phyloP scores from a whole-genome alignment of 2,888 invertebrate species.

The Deilephila elpenor region DNA sequence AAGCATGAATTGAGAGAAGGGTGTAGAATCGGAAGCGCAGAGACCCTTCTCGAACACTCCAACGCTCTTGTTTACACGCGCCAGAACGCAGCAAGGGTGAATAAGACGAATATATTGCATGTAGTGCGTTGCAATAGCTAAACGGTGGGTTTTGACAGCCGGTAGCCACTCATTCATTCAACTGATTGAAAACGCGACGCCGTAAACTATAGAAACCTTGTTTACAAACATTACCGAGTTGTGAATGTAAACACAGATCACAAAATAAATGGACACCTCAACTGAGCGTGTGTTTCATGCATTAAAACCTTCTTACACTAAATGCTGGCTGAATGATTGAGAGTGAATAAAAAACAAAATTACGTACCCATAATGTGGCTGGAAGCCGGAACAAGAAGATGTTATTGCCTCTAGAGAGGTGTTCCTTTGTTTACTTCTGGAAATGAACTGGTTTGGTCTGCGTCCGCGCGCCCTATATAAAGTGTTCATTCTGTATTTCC shows the following conservation, averaged over 20 bases:
- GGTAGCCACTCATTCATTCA: slow-evolving; percentile 3
- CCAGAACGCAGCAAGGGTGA: neutral
- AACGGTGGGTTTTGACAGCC: neutral
- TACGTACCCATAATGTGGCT: slow-evolving; percentile 74
- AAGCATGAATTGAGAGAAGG: neutral
- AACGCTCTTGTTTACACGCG: slow-evolving; percentile 14
- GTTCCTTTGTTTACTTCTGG: slow-evolving; percentile 70
- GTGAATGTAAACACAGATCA: slow-evolving; percentile 20
- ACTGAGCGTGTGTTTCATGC: neutral
- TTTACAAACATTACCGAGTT: neutral
- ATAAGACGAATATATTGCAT: slow-evolving; percentile 10
- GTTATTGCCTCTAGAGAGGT: slow-evolving; percentile 56
- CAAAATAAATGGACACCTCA: neutral
- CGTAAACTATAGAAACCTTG: slow-evolving; percentile 10
- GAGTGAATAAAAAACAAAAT: slow-evolving; percentile 41
- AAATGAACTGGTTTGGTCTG: slow-evolving; percentile 70
- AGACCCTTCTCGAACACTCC: slow-evolving; percentile 16
- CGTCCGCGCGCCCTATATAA: slow-evolving; percentile 73
- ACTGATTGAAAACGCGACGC: slow-evolving; percentile 4
- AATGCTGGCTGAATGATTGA: neutral
- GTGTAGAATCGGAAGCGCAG: neutral
- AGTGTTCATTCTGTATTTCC: slow-evolving; percentile 55
- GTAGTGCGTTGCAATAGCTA: slow-evolving; percentile 14
- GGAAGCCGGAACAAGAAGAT: slow-evolving; percentile 53
- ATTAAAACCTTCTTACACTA: neutral